Percentiles rank a stretch among this genome's conserved stretches.
Conservation (phyloP, 2,797 vertebrate species). For the Podargus strigoides region DNA sequence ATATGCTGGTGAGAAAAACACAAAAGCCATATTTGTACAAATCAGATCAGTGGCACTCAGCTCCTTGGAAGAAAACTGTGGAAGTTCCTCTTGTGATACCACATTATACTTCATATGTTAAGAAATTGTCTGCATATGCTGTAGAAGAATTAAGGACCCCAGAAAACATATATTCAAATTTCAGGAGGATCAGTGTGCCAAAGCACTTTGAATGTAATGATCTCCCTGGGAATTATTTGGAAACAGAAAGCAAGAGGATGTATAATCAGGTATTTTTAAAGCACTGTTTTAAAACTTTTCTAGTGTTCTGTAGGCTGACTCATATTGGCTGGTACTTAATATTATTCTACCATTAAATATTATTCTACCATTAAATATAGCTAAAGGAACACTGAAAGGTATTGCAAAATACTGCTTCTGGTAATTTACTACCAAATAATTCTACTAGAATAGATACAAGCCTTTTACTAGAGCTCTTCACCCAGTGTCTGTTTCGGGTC, state of each 20-base stretch:
- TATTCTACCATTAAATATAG: background rate
- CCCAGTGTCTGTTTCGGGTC: background rate
- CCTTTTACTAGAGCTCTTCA: background rate
- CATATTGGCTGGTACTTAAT: background rate
- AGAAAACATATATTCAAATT: slow-evolving; percentile 2
- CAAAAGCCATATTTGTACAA: background rate
- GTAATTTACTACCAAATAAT: background rate
- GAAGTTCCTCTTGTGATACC: slow-evolving; percentile 43
- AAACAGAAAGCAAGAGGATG: slow-evolving; percentile 52
- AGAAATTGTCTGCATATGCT: background rate
- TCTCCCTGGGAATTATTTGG: background rate
- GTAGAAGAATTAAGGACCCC: slow-evolving; percentile 48
- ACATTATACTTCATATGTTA: background rate
- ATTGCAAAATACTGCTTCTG: background rate
- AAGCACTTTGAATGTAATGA: background rate
- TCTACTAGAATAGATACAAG: background rate
- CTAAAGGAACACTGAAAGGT: background rate
- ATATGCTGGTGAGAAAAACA: background rate
- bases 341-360: background rate
- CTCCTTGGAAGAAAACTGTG: slow-evolving; percentile 42
- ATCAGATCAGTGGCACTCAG: slow-evolving; percentile 46
- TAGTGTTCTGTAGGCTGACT: background rate
- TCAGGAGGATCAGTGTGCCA: background rate
- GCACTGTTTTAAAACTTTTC: background rate
- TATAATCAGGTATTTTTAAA: slow-evolving; percentile 52